Evolutionary conservation across 2,113 vertebrate genomes (phyloP).

Genomic region (Rhinichthys klamathensis): DNA sequence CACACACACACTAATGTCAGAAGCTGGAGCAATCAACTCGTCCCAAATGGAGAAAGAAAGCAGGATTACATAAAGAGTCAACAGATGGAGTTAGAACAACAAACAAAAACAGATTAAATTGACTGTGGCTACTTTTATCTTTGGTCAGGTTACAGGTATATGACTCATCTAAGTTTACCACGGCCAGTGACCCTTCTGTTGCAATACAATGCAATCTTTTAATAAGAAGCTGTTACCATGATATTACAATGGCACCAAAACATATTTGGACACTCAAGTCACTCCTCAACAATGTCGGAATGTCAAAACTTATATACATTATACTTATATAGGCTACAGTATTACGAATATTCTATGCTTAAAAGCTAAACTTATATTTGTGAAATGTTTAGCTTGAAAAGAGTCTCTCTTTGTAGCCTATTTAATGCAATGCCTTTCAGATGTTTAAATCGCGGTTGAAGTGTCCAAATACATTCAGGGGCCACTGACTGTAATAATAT

Average conservation of each 20-base stretch:
- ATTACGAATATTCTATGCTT: not conserved
- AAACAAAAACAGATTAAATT: not conserved
- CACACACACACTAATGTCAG: not conserved
- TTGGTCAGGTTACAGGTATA: not conserved
- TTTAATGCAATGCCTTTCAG: not conserved
- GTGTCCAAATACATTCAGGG: not conserved
- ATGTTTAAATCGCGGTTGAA: not conserved
- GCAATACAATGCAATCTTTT: not conserved
- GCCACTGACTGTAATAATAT: not conserved
- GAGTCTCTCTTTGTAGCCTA: not conserved
- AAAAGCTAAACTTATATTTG: not conserved
- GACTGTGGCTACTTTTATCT: not conserved
- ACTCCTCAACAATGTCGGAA: not conserved
- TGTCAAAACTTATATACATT: not conserved
- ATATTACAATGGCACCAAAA: not conserved
- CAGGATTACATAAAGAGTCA: constrained; percentile 17
- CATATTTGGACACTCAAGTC: not conserved
- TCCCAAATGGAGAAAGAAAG: constrained; percentile 18
- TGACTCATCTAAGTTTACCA: not conserved
- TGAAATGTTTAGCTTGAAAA: not conserved
- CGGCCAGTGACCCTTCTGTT: not conserved
- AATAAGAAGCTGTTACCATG: not conserved
- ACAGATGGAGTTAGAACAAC: not conserved
- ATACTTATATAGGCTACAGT: not conserved
- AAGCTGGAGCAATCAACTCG: not conserved